phyloP scores from a whole-genome alignment of 2,888 invertebrate genomes.

The Rhopalosiphum nymphaeae region DNA sequence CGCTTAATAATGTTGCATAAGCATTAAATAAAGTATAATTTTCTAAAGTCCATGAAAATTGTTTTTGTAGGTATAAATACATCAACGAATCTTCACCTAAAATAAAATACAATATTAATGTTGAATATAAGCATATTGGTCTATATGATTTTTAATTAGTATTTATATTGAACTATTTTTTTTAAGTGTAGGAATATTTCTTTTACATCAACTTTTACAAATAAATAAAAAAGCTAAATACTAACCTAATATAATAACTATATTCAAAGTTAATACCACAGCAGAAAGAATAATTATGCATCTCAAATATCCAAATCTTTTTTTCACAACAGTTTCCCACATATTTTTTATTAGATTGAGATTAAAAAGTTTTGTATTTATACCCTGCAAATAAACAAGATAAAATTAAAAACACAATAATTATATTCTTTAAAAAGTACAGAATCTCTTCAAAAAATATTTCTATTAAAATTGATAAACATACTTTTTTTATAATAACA shows the following conservation, averaged over 20 bases:
- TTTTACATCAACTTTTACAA: neutral
- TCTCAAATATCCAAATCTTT: constrained; percentile 39
- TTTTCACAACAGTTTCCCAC: constrained; percentile 35
- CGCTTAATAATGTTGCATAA: constrained; percentile 49
- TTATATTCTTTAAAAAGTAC: neutral
- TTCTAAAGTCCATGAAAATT: constrained; percentile 78
- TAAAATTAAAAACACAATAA: neutral
- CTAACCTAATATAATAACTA: constrained; percentile 30
- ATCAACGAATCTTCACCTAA: constrained; percentile 73
- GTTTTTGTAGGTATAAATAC: constrained; percentile 77
- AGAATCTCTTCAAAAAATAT: neutral
- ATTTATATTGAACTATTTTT: neutral
- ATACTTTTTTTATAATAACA: constrained; percentile 41
- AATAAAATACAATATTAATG: neutral
- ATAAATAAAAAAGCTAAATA: neutral
- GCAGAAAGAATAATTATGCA: constrained; percentile 46
- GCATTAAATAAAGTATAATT: constrained; percentile 76
- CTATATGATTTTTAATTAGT: neutral
- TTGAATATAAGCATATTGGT: neutral
- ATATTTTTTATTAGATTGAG: constrained; percentile 51
- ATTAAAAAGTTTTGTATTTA: constrained; percentile 49
- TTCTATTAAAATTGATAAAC: neutral
- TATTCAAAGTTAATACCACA: constrained; percentile 43
- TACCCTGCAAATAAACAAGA: constrained; percentile 31
- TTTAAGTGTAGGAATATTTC: neutral